Evolutionary conservation across 2,888 invertebrate species (phyloP).

Genomic region (Lottia gigantea): DNA sequence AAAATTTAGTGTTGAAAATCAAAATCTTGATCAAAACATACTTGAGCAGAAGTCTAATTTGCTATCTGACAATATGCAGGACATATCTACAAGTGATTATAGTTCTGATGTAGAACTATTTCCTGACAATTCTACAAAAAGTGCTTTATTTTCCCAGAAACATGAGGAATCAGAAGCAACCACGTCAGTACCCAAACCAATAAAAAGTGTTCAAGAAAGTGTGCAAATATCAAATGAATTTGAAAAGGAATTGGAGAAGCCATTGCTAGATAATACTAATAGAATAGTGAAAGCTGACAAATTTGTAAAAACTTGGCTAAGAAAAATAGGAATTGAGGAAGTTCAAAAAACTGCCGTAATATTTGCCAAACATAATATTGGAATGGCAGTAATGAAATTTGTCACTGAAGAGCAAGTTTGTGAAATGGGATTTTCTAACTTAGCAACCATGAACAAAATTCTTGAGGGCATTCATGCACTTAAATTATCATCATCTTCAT

Average conservation of each 20-base stretch:
- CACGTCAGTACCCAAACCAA: neutral
- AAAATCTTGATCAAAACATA: neutral
- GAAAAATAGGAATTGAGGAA: slow-evolving; percentile 46
- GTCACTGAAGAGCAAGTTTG: slow-evolving; percentile 50
- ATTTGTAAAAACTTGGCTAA: slow-evolving; percentile 49
- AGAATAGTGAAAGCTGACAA: slow-evolving; percentile 39
- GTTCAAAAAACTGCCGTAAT: slow-evolving; percentile 48
- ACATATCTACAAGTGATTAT: slow-evolving; percentile 22
- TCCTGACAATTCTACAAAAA: slow-evolving; percentile 4
- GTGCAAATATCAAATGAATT: neutral
- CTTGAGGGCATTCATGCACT: slow-evolving; percentile 49
- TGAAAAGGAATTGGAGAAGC: neutral
- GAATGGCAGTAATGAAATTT: slow-evolving; percentile 48
- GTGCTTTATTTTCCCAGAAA: neutral
- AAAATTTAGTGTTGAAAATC: neutral
- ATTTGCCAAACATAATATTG: slow-evolving; percentile 58
- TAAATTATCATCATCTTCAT: slow-evolving; percentile 18
- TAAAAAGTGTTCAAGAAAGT: neutral
- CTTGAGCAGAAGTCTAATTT: neutral
- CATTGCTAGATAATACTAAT: neutral
- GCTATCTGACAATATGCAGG: neutral
- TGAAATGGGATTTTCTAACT: slow-evolving; percentile 54
- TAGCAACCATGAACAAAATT: slow-evolving; percentile 58
- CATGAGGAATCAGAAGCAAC: neutral
- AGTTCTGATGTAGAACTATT: slow-evolving; percentile 20